phyloP scores from a whole-genome alignment of 2,888 invertebrate genomes.

The Dione vanillae region DNA sequence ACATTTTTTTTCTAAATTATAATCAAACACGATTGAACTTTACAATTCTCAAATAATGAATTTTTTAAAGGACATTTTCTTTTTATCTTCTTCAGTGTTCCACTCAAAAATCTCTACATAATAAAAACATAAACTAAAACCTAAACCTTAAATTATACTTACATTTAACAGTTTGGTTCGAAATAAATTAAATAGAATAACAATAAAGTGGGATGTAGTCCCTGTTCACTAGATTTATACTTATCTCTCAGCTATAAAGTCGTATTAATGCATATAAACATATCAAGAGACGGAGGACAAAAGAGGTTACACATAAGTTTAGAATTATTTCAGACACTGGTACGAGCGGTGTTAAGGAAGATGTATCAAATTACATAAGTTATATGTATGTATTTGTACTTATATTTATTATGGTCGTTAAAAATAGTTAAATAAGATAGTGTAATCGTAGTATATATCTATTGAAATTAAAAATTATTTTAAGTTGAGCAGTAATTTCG shows the following conservation, averaged over 20 bases:
- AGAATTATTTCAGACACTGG: conserved; percentile 36
- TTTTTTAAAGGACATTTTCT: neutral
- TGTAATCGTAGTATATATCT: conserved; percentile 3
- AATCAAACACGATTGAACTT: too few species aligned
- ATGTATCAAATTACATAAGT: conserved; percentile 35
- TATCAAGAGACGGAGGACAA: conserved; percentile 63
- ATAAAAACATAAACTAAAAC: conserved; percentile 17
- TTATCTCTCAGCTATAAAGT: conserved; percentile 74
- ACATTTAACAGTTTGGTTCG: conserved; percentile 58
- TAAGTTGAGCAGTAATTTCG: neutral
- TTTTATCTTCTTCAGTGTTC: conserved; percentile 1
- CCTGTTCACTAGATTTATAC: conserved; percentile 71
- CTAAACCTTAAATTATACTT: conserved; percentile 48
- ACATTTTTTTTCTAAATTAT: too few species aligned
- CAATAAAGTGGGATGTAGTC: conserved; percentile 71
- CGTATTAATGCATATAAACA: conserved; percentile 75
- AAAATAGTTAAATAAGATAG: conserved; percentile 28
- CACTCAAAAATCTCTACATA: neutral
- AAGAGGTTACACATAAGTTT: conserved; percentile 41
- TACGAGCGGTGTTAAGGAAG: conserved; percentile 30
- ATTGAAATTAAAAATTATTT: neutral
- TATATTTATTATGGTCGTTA: conserved; percentile 28
- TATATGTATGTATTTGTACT: conserved; percentile 6
- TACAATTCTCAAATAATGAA: conserved; percentile 59
- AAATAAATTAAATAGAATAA: conserved; percentile 67